Conservation (phyloP, 1,140 invertebrate genomes). For the Stenopsyche tienmushanensis region DNA sequence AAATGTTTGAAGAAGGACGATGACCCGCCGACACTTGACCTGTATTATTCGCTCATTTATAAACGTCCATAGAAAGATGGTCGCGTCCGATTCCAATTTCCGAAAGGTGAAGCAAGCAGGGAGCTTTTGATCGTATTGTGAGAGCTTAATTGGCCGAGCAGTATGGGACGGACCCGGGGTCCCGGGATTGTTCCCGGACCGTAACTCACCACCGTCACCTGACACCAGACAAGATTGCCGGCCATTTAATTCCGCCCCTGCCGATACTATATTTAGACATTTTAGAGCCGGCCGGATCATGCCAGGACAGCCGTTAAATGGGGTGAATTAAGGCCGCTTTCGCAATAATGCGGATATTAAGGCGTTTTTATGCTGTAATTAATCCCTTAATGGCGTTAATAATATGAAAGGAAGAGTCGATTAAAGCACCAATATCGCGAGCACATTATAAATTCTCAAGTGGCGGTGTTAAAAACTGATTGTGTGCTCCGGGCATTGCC, state of each 20-base stretch:
- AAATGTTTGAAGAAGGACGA: no score
- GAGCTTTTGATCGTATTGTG: background rate
- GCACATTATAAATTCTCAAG: no score
- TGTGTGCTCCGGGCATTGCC: no score
- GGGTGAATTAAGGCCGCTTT: background rate
- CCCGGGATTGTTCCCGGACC: background rate
- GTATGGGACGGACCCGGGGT: background rate
- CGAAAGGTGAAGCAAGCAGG: background rate
- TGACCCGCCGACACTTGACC: no score
- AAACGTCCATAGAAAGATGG: no score
- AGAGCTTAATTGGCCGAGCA: slow-evolving; percentile 2
- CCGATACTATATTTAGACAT: background rate
- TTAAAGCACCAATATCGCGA: no score
- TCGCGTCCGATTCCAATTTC: no score
- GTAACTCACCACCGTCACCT: slow-evolving; percentile 1
- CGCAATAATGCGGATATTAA: background rate
- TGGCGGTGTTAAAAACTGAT: no score
- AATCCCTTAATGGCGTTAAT: no score
- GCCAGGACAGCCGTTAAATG: background rate
- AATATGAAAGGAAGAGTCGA: no score
- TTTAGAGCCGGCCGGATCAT: background rate
- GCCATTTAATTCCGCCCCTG: background rate
- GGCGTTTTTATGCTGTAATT: background rate
- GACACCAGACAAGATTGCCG: slow-evolving; percentile 9
- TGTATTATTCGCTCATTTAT: no score